Evolutionary conservation across 2,888 invertebrate species (phyloP).

Genomic region (Chydorus sphaericus): DNA sequence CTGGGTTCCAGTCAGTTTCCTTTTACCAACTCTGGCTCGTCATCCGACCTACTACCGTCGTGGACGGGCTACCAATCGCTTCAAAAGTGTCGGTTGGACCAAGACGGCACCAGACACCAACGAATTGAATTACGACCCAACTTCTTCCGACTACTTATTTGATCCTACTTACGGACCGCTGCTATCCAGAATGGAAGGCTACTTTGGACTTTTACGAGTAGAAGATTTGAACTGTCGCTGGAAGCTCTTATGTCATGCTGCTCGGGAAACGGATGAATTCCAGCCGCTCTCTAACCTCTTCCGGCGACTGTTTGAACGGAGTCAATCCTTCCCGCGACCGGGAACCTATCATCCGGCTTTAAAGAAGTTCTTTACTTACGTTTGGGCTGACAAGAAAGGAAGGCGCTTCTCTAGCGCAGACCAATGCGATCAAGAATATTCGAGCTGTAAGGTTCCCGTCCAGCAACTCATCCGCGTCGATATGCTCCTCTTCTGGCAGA

Average conservation of each 20-base stretch:
- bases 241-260: constrained; percentile 7
- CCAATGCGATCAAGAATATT: constrained; percentile 8
- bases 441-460: not conserved
- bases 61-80: not conserved
- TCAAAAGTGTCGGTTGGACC: not conserved
- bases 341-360: constrained; percentile 1
- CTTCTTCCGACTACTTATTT: constrained; percentile 10
- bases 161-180: constrained; percentile 11
- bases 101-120: no score
- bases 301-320: not conserved
- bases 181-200: constrained; percentile 14
- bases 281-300: constrained; percentile 5
- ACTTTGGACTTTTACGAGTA: constrained; percentile 4
- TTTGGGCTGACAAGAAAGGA: constrained; percentile 15
- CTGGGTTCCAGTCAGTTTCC: constrained; percentile 15
- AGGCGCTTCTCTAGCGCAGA: not conserved
- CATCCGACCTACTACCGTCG: not conserved
- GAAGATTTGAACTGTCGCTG: constrained; percentile 5
- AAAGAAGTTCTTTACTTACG: constrained; percentile 11
- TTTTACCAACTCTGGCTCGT: constrained; percentile 10
- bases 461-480: constrained; percentile 6
- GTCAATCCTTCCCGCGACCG: not conserved
- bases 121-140: not conserved
- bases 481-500: constrained; percentile 12
- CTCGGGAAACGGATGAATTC: not conserved